Conservation (phyloP, 2,888 invertebrate species). For the Lysandra coridon region DNA sequence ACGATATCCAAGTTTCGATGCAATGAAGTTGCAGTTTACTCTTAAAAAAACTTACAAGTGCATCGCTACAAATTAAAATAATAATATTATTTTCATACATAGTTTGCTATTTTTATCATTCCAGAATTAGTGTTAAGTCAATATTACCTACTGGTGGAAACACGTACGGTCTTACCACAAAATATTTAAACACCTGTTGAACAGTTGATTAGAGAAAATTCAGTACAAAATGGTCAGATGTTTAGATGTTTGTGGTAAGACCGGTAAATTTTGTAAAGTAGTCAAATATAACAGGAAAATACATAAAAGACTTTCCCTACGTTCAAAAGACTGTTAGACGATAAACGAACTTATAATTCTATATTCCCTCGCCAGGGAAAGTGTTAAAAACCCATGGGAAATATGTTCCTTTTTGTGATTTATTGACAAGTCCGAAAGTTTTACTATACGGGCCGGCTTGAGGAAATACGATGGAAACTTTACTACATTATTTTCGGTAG, state of each 20-base stretch:
- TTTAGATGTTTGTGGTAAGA: too few species aligned
- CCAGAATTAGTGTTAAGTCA: too few species aligned
- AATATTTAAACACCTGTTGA: too few species aligned
- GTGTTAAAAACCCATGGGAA: slow-evolving; percentile 49
- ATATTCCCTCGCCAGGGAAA: slow-evolving; percentile 25
- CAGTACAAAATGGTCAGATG: too few species aligned
- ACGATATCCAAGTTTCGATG: too few species aligned
- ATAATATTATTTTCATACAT: too few species aligned
- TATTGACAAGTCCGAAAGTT: slow-evolving; percentile 65
- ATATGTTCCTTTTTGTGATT: slow-evolving; percentile 71
- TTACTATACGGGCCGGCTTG: slow-evolving; percentile 61
- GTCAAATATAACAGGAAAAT: not conserved
- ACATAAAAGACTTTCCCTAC: not conserved
- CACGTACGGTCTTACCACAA: not conserved
- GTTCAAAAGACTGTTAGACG: slow-evolving; percentile 15
- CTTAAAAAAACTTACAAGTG: too few species aligned
- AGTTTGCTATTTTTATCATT: too few species aligned
- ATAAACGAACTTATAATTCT: slow-evolving; percentile 38
- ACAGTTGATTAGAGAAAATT: too few species aligned
- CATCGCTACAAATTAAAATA: too few species aligned
- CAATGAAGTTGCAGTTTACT: too few species aligned
- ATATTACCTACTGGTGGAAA: not conserved
- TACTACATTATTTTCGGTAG: not conserved
- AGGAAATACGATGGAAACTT: slow-evolving; percentile 51
- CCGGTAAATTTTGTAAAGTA: not conserved